Evolutionary conservation across 2,888 invertebrate species (phyloP), one percentile per base, ranked within the genome.

Genomic region (Agonopterix alstromeriana): DNA sequence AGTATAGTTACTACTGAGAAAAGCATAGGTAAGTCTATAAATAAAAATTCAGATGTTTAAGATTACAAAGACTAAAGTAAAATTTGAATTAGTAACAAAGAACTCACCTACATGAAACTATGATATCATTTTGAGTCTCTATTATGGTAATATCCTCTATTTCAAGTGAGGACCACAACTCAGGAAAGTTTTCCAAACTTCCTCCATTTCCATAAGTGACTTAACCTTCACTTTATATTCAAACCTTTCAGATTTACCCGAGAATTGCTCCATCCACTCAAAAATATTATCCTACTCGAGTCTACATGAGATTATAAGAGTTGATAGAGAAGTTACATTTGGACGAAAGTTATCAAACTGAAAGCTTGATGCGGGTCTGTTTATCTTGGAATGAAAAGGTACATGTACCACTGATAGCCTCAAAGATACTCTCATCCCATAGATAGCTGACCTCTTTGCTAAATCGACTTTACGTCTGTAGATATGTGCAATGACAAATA

Each of bases 151-250:
- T 27, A 5, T 27, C 27, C 11, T 46, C 52, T 47, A 57, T 55
- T 60, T 58, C 54, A 52, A 58, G 53, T 51, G 54, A 53, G 47
- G 42, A 44, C 42, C 47, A 48, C 47, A 50, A 50, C 43, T 46
- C 48, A 48, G 11, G 36, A 46, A 51, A 48, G 35, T 47, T 48
- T n/a, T 9, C 43, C 38, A 38, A 71, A 73, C 60, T 72, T 73
- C 69, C 60, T 63, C 63, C 66, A 77, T 77, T 73, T 73, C 61
- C 73, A 71, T 77, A 74, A 76, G 71, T 73, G 67, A 69, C 65
- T 69, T 71, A 70, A 71, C 70, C 69, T 72, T 67, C 63, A 65
- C 67, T 72, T 72, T 67, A 71, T 70, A 71, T 73, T 73, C 71
- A 67, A 69, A 67, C 70, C 63, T 56, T 53, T 54, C 51, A 53